Evolutionary conservation across 2,888 invertebrate species (phyloP).

Genomic region (Xanthorhoe designata): DNA sequence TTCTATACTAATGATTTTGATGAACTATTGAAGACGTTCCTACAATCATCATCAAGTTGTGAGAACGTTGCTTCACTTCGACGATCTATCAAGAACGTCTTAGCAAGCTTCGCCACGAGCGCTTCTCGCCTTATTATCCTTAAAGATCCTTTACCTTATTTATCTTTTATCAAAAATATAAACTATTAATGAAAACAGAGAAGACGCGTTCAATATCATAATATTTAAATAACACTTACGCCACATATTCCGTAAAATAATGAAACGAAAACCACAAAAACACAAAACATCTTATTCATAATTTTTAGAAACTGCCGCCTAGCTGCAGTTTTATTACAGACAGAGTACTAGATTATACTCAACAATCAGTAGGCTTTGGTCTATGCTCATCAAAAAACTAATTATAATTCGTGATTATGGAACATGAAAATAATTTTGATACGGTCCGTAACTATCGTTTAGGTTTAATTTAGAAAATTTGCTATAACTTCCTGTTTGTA

Average conservation of each 20-base stretch:
- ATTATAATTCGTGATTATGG: neutral
- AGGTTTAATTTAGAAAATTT: too few species aligned
- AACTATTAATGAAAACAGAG: neutral
- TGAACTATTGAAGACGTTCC: too few species aligned
- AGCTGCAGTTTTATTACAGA: neutral
- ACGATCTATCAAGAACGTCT: too few species aligned
- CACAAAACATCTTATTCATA: slow-evolving; percentile 9
- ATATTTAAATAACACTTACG: slow-evolving; percentile 5
- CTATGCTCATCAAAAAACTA: neutral
- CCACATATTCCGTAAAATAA: slow-evolving; percentile 15
- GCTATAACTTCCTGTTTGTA: too few species aligned
- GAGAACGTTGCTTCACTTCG: too few species aligned
- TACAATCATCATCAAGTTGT: too few species aligned
- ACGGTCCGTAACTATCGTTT: neutral
- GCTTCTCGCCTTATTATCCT: too few species aligned
- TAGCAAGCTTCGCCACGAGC: too few species aligned
- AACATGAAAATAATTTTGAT: neutral
- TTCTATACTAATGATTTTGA: too few species aligned
- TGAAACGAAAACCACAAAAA: slow-evolving; percentile 9
- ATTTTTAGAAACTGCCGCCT: neutral
- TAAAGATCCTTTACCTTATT: too few species aligned
- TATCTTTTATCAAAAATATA: too few species aligned
- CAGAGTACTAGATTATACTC: neutral
- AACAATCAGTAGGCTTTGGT: neutral
- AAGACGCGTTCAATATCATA: too few species aligned